Evolutionary conservation across 2,888 invertebrate genomes (phyloP), one percentile per base, ranked within the genome.

Genomic region (Dryobotodes eremita): DNA sequence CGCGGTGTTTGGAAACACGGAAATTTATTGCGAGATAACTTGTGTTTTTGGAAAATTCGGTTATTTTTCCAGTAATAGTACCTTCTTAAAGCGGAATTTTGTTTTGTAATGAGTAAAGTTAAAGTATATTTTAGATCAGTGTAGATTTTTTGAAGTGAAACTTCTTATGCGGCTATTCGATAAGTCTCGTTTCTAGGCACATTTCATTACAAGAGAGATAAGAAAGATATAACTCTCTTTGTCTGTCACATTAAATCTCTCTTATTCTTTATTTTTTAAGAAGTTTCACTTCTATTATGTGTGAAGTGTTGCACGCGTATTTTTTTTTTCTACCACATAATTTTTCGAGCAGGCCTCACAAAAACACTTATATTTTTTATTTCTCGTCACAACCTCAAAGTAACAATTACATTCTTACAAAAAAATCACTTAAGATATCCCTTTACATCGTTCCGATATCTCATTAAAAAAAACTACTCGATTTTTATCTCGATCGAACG

Each of bases 401-500:
- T 15, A n/a, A 64, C 26, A 15, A 23, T 13, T 20, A 48, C 3
- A 80, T 72, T 71, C 23, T 23, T 11, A 2, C 26, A 66, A 66
- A 75, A 46, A 73, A 76, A 65, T 20, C 3, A 26, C 4, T 36
- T 36, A 36, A 36, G 20, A 31, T 70, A 59, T 64, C 15, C 20
- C 17, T 15, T 71, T 36, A 64, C 17, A 72, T 17, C 4, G 7
- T 42, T 50, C 55, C 23, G 26, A 84, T 65, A 48, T 2, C 61
- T 50, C 59, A 64, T 6, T 6, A 46, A 71, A 31, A 61, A 74
- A 64, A 69, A 57, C 31, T 11, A 68, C 42, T 72, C 46, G 66
- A 68, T 62, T 73, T 86, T 89, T 76, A 91, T 90, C 88, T 86
- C 80, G 80, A 86, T 89, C 55, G 64, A 74, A 83, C 84, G 84